Conservation (phyloP, 2,797 vertebrate species). For the Psittacula echo region DNA sequence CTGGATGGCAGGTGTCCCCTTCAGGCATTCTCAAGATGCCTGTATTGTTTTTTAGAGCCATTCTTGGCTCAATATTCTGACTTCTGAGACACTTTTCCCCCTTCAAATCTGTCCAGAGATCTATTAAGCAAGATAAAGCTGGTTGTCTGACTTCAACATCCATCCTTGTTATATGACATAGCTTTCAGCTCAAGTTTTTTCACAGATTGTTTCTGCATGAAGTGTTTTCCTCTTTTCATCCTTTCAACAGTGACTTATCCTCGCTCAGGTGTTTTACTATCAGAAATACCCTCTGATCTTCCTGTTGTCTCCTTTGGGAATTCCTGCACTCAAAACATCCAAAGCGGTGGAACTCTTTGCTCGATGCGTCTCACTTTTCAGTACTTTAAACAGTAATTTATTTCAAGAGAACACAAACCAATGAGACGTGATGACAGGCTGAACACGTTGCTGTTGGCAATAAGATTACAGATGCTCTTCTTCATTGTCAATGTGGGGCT, state of each 20-base stretch:
- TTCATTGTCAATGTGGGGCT: neutral
- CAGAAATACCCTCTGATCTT: neutral
- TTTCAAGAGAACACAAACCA: slow-evolving; percentile 6
- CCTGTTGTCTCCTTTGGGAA: slow-evolving; percentile 7
- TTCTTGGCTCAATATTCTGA: neutral
- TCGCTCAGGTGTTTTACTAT: neutral
- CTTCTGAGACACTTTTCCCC: neutral
- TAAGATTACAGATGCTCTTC: neutral
- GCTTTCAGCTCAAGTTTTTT: neutral
- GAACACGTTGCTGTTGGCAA: neutral
- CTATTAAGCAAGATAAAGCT: neutral
- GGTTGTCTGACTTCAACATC: neutral
- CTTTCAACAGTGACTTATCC: neutral
- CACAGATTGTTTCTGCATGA: neutral
- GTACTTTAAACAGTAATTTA: neutral
- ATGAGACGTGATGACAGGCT: neutral
- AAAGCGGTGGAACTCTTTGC: neutral
- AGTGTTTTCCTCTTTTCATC: neutral
- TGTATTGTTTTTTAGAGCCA: neutral
- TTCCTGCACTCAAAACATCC: slow-evolving; percentile 2
- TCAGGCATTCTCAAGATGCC: neutral
- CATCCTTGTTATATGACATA: neutral
- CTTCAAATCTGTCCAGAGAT: neutral
- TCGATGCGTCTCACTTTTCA: neutral
- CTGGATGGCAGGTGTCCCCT: neutral